A percentile compares a stretch with the other conserved stretches of the same genome.
Evolutionary conservation across 2,113 vertebrate genomes (phyloP).

Genomic region (Oreochromis aureus): DNA sequence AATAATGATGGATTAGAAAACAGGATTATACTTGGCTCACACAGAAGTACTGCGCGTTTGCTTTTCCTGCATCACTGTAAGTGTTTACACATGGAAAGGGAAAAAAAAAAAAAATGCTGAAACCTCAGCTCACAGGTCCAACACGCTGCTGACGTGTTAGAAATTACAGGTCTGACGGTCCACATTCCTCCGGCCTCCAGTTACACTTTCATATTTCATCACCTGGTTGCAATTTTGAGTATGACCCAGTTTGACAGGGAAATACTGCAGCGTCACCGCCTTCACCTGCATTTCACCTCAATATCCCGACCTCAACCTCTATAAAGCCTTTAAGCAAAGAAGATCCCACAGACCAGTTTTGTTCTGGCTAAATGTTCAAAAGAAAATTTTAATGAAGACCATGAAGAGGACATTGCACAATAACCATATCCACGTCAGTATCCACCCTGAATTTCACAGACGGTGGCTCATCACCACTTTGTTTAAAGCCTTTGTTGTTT

Average conservation of each 20-base stretch:
- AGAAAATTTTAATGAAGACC: background rate
- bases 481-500: background rate
- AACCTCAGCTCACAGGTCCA: background rate
- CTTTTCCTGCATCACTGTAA: background rate
- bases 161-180: background rate
- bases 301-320: background rate
- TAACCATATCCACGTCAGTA: fast-evolving
- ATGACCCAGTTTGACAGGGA: background rate
- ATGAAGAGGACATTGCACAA: background rate
- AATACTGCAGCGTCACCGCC: background rate
- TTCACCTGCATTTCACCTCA: background rate
- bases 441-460: background rate
- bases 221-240: background rate
- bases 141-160: background rate
- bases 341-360: background rate
- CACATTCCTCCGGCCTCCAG: background rate
- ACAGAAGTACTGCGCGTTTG: fast-evolving
- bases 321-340: background rate
- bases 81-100: background rate
- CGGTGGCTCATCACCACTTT: fast-evolving
- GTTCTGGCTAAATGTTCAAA: background rate
- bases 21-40: background rate
- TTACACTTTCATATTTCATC: background rate
- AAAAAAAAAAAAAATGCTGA: background rate
- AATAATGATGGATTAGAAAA: background rate